These are phyloP conservation scores for Tokudaia tokunoshimensis DNA, from an alignment of 2,797 vertebrate genomes.

Conservation along the genomic window DNA sequence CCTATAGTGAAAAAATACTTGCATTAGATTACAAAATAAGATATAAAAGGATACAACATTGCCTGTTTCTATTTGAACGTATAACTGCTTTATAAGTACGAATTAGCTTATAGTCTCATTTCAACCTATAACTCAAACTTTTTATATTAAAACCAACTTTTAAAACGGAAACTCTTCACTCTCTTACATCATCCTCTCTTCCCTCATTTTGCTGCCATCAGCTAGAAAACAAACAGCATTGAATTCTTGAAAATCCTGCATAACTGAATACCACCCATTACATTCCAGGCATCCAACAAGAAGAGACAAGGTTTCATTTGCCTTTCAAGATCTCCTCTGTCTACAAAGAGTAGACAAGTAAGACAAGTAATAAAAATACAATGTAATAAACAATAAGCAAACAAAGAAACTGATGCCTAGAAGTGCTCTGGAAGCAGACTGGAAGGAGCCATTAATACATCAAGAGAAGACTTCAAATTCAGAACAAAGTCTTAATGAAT, in stretches of 20 bases:
- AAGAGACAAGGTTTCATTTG: constrained; percentile 4
- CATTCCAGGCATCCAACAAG: not conserved
- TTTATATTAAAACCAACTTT: constrained; percentile 37
- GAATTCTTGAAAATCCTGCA: constrained; percentile 7
- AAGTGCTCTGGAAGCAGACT: not conserved
- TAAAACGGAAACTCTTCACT: constrained; percentile 10
- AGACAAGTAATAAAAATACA: constrained; percentile 4
- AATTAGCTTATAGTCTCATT: constrained; percentile 35
- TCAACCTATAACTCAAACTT: constrained; percentile 41
- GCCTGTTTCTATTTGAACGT: not conserved
- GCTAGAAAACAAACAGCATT: constrained; percentile 10
- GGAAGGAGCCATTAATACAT: not conserved
- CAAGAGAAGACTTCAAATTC: not conserved
- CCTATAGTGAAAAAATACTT: constrained; percentile 86
- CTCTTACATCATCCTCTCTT: not conserved
- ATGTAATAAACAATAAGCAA: not conserved
- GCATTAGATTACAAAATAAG: constrained; percentile 30
- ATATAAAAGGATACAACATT: constrained; percentile 46
- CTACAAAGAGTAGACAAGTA: not conserved
- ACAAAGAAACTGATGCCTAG: not conserved
- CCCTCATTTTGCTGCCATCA: not conserved
- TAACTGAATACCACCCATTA: not conserved
- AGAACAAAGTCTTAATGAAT: not conserved
- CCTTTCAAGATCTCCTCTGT: not conserved
- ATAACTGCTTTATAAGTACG: not conserved